Base-by-base conservation (phyloP, 1,140 invertebrate species). In the Hermetia illucens region DNA sequence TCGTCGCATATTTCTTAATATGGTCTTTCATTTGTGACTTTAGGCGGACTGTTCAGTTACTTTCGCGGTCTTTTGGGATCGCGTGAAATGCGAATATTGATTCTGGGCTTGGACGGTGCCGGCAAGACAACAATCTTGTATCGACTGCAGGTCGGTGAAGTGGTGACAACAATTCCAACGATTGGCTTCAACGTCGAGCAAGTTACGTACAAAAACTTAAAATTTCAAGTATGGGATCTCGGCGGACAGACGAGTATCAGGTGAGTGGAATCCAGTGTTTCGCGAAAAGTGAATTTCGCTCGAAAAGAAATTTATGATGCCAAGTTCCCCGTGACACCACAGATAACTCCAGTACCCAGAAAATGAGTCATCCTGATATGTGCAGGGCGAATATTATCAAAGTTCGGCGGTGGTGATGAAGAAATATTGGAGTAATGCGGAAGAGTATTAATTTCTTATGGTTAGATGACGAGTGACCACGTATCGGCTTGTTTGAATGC, bases 61-160 rank as follows among this genome's bases (percentile, higher is more conserved):
- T 96, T 98, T 66, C 79, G 83, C 54, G 84, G 81, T 52, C 69
- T 96, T 44, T 69, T 97, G 52, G 92, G 92, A 18, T 85, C 83
- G 42, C 75, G 89, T 48, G 94, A 99, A 72, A 92, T 97, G 80
- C 72, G 95, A 53, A 98, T 99, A 60, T 67, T 99, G 42, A 98
- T 99, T 55, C 71, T 98, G 24, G 95, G 95, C 9, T 69, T 99
- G 39, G 95, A 99, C 65, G 94, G 94, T 38, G 89, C 90, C 58
- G 91, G 92, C 44, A 99, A 99, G 74, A 98, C 95, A 6, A 99
- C 95, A 36, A 98, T 99, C 66, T 68, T 98, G 29, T 99, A 99
- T 66, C 83, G 87, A 66, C 70, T 98, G 51, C 93, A 98, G 76
- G 95, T 98, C 42, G 95, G 95, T 16, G 94, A 98, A 72, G 93